Conservation (phyloP, 2,113 vertebrate genomes). For the Chloropsis hardwickii region DNA sequence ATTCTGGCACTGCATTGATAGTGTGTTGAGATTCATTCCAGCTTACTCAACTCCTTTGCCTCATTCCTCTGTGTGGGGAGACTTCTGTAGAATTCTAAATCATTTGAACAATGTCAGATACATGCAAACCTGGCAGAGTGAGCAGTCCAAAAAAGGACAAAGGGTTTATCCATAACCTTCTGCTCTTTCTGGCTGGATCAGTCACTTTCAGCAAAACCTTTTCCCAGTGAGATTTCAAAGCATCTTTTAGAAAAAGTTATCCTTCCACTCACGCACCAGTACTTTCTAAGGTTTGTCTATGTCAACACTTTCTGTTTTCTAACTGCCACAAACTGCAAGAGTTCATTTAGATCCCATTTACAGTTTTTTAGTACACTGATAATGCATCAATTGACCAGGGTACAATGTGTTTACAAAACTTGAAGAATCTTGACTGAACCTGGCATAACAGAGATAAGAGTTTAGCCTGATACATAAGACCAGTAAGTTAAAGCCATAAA, state of each 20-base stretch:
- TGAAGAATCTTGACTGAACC: background rate
- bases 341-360: background rate
- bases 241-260: background rate
- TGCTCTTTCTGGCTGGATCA: background rate
- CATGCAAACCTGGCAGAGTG: background rate
- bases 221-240: background rate
- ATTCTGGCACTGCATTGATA: background rate
- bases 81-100: background rate
- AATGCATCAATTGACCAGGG: accelerated
- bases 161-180: background rate
- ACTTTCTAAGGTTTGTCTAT: background rate
- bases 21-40: background rate
- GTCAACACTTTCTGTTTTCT: background rate
- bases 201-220: accelerated
- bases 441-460: background rate
- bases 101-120: background rate
- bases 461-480: background rate
- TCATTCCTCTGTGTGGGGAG: background rate
- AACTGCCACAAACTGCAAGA: background rate
- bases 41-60: background rate
- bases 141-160: background rate
- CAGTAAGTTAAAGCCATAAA: background rate
- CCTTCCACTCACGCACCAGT: accelerated
- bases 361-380: background rate
- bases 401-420: background rate